phyloP scores from a whole-genome alignment of 2,797 vertebrate genomes.

The Poecilia picta region DNA sequence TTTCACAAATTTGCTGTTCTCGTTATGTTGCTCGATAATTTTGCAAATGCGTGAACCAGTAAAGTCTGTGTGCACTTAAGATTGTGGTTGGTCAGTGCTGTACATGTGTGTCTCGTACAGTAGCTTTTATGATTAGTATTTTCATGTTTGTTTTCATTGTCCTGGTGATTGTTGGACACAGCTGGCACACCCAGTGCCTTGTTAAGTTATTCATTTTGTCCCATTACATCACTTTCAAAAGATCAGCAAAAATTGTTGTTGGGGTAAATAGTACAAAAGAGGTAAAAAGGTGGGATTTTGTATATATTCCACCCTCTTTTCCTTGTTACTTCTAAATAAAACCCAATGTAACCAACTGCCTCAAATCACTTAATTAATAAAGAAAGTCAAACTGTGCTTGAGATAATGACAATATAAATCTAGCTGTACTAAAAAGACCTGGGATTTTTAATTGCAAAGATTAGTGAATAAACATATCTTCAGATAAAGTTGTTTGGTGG shows the following conservation, averaged over 20 bases:
- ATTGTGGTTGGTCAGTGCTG: slow-evolving; percentile 41
- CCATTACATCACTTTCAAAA: background rate
- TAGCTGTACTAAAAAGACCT: background rate
- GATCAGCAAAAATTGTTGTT: background rate
- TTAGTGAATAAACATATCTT: background rate
- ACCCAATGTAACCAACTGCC: background rate
- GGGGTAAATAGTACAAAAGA: background rate
- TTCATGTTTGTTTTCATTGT: slow-evolving; percentile 62
- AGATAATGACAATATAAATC: background rate
- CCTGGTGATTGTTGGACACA: slow-evolving; percentile 67
- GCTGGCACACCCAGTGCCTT: slow-evolving; percentile 20
- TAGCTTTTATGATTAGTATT: slow-evolving; percentile 63
- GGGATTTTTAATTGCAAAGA: background rate
- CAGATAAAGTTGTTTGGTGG: background rate
- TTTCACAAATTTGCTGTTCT: slow-evolving; percentile 30
- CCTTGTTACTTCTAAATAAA: background rate
- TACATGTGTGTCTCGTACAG: slow-evolving; percentile 46
- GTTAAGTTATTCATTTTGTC: background rate
- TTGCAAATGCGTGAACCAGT: slow-evolving; percentile 36
- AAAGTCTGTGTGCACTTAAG: slow-evolving; percentile 35
- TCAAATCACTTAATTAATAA: background rate
- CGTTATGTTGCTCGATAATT: slow-evolving; percentile 50
- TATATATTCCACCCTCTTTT: background rate
- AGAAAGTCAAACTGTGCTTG: background rate
- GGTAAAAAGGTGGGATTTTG: background rate